These are phyloP conservation scores for Nebria salina DNA, from an alignment of 2,888 invertebrate genomes.

Conservation along the genomic window DNA sequence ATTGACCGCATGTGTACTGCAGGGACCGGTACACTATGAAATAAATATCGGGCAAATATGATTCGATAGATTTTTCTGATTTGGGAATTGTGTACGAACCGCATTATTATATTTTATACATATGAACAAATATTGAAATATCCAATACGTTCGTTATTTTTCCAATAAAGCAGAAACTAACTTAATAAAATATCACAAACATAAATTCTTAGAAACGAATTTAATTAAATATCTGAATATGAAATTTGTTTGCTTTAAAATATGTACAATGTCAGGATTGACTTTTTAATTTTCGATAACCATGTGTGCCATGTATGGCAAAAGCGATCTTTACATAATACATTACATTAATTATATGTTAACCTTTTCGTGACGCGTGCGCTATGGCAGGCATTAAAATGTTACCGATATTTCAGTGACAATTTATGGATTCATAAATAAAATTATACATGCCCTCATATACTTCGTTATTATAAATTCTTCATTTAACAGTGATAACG, in stretches of 20 bases:
- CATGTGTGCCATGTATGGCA: not conserved
- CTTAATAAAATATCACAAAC: not conserved
- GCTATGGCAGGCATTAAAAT: slow-evolving; percentile 16
- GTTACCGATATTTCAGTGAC: slow-evolving; percentile 41
- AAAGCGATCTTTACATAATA: slow-evolving; percentile 33
- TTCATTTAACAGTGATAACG: slow-evolving; percentile 6
- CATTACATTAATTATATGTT: slow-evolving; percentile 44
- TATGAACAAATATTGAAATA: not conserved
- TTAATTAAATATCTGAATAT: not conserved
- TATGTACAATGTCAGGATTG: not conserved
- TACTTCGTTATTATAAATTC: not conserved
- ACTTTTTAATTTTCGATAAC: not conserved
- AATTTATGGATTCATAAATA: slow-evolving; percentile 42
- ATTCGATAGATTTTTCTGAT: not conserved
- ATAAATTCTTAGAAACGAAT: not conserved
- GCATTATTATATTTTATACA: no score
- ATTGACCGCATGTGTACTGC: slow-evolving; percentile 27
- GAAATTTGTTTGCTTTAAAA: not conserved
- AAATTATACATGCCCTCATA: slow-evolving; percentile 20
- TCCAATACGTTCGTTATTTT: not conserved
- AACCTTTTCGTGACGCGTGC: slow-evolving; percentile 40
- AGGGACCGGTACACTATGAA: not conserved
- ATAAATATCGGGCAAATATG: not conserved
- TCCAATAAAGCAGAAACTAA: not conserved
- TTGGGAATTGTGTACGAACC: not conserved